Conservation (phyloP, 2,888 invertebrate genomes). For the Syrista parreyssii region DNA sequence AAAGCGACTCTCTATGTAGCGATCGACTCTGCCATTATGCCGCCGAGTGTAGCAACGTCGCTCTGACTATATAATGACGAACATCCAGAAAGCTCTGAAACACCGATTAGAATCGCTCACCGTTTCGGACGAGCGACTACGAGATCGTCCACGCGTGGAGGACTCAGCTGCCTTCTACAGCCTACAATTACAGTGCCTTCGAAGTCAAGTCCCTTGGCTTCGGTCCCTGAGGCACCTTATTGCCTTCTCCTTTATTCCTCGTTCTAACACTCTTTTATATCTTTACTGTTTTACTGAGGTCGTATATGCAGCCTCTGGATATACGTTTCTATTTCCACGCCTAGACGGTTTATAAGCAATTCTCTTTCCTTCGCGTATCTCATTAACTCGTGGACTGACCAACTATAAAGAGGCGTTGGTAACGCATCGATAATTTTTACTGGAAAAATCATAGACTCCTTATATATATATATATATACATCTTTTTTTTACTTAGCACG, state of each 20-base stretch:
- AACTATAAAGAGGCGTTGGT: background rate
- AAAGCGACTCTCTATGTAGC: background rate
- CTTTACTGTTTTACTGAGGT: slow-evolving; percentile 6
- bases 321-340: background rate
- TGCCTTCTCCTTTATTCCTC: slow-evolving; percentile 19
- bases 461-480: background rate
- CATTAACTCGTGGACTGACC: slow-evolving; percentile 25
- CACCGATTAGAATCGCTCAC: slow-evolving; percentile 47
- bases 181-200: slow-evolving; percentile 50
- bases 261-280: slow-evolving; percentile 19
- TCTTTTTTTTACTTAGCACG: background rate
- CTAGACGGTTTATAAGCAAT: slow-evolving; percentile 7
- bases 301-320: slow-evolving; percentile 1
- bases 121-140: slow-evolving; percentile 51
- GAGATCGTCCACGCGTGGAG: slow-evolving; percentile 53
- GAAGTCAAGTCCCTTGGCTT: background rate
- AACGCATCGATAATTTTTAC: background rate
- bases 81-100: slow-evolving; percentile 25
- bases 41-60: background rate
- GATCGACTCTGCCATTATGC: background rate
- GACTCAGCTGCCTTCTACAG: slow-evolving; percentile 45
- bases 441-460: background rate
- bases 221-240: slow-evolving; percentile 24
- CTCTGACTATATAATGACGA: background rate
- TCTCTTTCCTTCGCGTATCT: slow-evolving; percentile 30